A percentile compares a stretch with the other conserved stretches of the same genome.
Conservation (phyloP, 2,888 invertebrate species). For the Rhimphoctona megacephalus region DNA sequence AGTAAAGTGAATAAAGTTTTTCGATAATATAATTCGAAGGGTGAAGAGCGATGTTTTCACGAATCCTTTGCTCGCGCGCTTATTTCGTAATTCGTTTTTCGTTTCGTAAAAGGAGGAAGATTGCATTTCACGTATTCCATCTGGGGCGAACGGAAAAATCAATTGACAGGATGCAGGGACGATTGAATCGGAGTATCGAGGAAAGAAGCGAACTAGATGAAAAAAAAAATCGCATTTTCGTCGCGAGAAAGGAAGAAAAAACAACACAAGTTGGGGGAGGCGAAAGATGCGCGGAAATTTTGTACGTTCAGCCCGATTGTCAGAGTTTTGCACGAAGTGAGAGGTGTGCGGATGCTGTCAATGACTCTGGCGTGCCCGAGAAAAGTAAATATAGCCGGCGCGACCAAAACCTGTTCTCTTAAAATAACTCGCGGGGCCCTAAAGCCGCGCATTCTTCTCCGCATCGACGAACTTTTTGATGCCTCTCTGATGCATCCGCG, state of each 20-base stretch:
- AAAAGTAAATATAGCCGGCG: conserved; percentile 82
- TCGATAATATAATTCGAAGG: background rate
- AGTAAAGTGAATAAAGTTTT: conserved; percentile 1
- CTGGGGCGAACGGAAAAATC: conserved; percentile 33
- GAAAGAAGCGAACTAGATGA: background rate
- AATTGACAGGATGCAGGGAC: conserved; percentile 29
- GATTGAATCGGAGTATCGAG: conserved; percentile 7
- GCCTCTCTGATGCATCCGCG: conserved; percentile 54
- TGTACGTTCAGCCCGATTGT: conserved; percentile 20
- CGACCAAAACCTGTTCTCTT: conserved; percentile 83
- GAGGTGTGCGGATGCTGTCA: conserved; percentile 74
- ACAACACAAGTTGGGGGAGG: background rate
- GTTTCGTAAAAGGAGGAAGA: conserved; percentile 31
- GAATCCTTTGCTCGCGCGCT: background rate
- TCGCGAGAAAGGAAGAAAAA: conserved; percentile 15
- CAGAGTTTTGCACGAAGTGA: conserved; percentile 41
- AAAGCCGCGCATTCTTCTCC: conserved; percentile 78
- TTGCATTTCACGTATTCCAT: conserved; percentile 45
- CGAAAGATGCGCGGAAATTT: conserved; percentile 37
- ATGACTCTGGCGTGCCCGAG: conserved; percentile 79
- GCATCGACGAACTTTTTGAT: conserved; percentile 78
- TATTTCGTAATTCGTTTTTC: conserved; percentile 14
- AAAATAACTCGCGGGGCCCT: conserved; percentile 82
- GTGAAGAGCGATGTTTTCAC: background rate
- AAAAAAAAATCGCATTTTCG: background rate